phyloP scores from a whole-genome alignment of 1,140 invertebrate species.

The Sitobion miscanthi region DNA sequence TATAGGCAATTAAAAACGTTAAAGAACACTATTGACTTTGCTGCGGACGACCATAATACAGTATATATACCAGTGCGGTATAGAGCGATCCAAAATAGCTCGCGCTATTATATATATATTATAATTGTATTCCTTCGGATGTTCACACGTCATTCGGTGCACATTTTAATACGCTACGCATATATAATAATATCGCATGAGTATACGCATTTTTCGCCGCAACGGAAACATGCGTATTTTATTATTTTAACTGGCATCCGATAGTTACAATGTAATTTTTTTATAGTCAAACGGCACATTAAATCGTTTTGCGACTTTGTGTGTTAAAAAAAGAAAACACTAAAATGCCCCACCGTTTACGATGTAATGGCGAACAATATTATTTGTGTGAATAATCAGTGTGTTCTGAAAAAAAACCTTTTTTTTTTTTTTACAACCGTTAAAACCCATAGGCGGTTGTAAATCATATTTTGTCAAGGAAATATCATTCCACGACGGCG shows the following conservation, averaged over 20 bases:
- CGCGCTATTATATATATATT: background rate
- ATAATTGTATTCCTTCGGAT: slow-evolving; percentile 2
- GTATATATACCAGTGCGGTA: background rate
- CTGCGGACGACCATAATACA: background rate
- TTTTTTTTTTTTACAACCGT: slow-evolving; percentile 47
- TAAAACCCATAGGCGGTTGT: background rate
- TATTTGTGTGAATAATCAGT: slow-evolving; percentile 51
- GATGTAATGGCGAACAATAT: slow-evolving; percentile 39
- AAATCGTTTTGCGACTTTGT: slow-evolving; percentile 53
- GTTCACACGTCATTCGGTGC: slow-evolving; percentile 50
- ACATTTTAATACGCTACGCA: slow-evolving; percentile 38
- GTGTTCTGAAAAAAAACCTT: background rate
- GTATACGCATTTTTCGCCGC: background rate
- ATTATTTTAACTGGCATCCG: slow-evolving; percentile 40
- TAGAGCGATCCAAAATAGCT: background rate
- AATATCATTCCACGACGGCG: slow-evolving; percentile 45
- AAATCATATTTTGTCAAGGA: slow-evolving; percentile 52
- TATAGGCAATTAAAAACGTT: slow-evolving; percentile 18
- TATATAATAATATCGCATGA: background rate
- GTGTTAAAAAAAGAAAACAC: slow-evolving; percentile 53
- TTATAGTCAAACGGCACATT: slow-evolving; percentile 46
- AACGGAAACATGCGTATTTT: slow-evolving; percentile 53
- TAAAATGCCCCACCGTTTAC: slow-evolving; percentile 49
- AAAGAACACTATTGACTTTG: slow-evolving; percentile 28
- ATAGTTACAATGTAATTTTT: slow-evolving; percentile 49